These are phyloP conservation scores for Rhyacichthys aspro DNA, from an alignment of 2,797 vertebrate species.

Conservation along the genomic window DNA sequence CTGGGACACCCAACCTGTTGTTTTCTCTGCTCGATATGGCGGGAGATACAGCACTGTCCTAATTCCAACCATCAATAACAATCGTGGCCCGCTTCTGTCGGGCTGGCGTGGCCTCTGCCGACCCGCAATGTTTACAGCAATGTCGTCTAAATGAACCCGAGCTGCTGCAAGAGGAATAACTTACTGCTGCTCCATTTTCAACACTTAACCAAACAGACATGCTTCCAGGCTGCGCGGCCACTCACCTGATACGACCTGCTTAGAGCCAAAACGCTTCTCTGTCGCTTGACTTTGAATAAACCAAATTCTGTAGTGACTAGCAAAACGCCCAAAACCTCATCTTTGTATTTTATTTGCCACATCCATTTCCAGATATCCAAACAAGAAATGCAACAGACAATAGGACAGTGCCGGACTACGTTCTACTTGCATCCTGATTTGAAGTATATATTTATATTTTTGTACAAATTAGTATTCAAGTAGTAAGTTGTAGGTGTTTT, in stretches of 20 bases:
- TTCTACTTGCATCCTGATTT: too few species aligned
- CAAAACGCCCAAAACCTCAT: too few species aligned
- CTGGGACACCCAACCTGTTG: slow-evolving; percentile 69
- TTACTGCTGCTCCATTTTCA: slow-evolving; percentile 37
- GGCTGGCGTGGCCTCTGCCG: slow-evolving; percentile 27
- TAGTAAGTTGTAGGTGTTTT: neutral
- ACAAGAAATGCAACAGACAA: too few species aligned
- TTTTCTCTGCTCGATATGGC: slow-evolving; percentile 50
- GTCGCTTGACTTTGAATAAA: neutral
- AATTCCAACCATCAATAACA: slow-evolving; percentile 64
- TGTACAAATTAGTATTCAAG: neutral
- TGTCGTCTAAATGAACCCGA: slow-evolving; percentile 17
- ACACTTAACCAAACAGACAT: slow-evolving; percentile 8
- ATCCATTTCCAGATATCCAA: too few species aligned
- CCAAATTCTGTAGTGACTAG: too few species aligned
- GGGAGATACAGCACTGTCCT: slow-evolving; percentile 60
- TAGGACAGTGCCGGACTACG: too few species aligned
- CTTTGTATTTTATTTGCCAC: too few species aligned
- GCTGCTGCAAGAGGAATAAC: slow-evolving; percentile 2
- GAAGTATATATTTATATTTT: neutral
- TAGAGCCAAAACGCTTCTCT: neutral
- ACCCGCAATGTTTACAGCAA: slow-evolving; percentile 41
- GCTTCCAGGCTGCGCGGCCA: neutral
- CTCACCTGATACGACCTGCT: neutral
- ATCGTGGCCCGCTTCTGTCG: slow-evolving; percentile 65